phyloP scores from a whole-genome alignment of 2,797 vertebrate genomes.

The Enteromius thamalakanensis region DNA sequence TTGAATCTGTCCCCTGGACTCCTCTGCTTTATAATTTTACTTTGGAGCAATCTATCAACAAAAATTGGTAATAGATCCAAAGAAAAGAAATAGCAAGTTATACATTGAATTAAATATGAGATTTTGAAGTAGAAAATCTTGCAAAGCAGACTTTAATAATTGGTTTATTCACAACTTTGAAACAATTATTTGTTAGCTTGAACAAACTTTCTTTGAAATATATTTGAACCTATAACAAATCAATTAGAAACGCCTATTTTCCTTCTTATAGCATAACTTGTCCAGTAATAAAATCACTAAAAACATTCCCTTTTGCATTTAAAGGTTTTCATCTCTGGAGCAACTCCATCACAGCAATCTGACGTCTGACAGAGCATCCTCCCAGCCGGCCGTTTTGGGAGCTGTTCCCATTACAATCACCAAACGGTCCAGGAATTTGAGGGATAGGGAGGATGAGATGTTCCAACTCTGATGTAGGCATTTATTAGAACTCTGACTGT shows the following conservation, averaged over 20 bases:
- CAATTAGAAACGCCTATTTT: background rate
- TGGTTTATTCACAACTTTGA: background rate
- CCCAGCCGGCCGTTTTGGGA: slow-evolving; percentile 72
- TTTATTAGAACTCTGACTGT: slow-evolving; percentile 22
- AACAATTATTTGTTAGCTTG: background rate
- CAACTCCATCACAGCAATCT: slow-evolving; percentile 23
- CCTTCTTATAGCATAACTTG: background rate
- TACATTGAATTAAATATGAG: background rate
- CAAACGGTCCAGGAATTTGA: slow-evolving; percentile 76
- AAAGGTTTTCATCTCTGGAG: slow-evolving; percentile 52
- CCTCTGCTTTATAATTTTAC: background rate
- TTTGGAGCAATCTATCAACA: background rate
- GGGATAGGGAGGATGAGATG: slow-evolving; percentile 88
- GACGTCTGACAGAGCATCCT: background rate
- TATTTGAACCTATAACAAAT: background rate
- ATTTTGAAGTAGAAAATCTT: background rate
- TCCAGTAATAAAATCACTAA: background rate
- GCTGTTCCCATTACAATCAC: slow-evolving; percentile 82
- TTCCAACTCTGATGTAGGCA: slow-evolving; percentile 83
- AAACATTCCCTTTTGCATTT: background rate
- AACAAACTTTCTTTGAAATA: background rate
- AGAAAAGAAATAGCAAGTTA: background rate
- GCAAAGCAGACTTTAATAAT: background rate
- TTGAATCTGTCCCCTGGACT: background rate
- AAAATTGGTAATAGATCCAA: background rate